Evolutionary conservation across 1,140 invertebrate genomes (phyloP), one percentile per base, ranked within the genome.

Genomic region (Nasonia vitripennis): DNA sequence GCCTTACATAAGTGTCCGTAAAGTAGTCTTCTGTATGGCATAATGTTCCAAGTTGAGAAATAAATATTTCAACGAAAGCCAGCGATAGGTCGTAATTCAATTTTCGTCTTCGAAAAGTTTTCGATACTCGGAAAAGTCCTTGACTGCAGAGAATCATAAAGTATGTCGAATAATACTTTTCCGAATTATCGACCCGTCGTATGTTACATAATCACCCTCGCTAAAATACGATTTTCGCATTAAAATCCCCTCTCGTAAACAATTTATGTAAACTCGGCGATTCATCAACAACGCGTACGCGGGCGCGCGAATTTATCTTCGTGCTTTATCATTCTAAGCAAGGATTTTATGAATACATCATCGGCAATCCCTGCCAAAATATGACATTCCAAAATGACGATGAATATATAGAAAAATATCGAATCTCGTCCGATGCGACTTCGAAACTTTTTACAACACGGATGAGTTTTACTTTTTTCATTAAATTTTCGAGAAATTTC

Each of bases 251-350:
- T 79, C 41, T 45, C 51, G 12, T 67, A 68, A 70, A 81, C 67
- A 81, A 71, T 70, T 82, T 77, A 83, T 83, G 51, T 27, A 83
- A 77, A 83, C 11, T 17, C 48, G 41, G 62, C 55, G 17, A 83
- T 83, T 67, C 55, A 55, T 83, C 81, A 83, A 77, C n/a, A 83
- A 23, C 5, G 23, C 17, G 41, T 45, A 7, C 41, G 51, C 20
- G n/a, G 0, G 23, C 41, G 51, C 20, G n/a, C 20, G 23, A 78
- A 83, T 77, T 83, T 78, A 83, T 83, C 73, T 17, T 23, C 11
- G 34, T 41, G 45, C 51, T 83, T 73, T 17, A 83, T 83, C 81
- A 48, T 67, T 51, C 51, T 12, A 48, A 78, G 51, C 48, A 68
- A 77, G 74, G n/a, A 83, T 83, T 77, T 67, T 34, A 68, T 68